A percentile compares a stretch with the other conserved stretches of the same genome.
Conservation (phyloP, 2,113 vertebrate genomes). For the Eretmochelys imbricata region DNA sequence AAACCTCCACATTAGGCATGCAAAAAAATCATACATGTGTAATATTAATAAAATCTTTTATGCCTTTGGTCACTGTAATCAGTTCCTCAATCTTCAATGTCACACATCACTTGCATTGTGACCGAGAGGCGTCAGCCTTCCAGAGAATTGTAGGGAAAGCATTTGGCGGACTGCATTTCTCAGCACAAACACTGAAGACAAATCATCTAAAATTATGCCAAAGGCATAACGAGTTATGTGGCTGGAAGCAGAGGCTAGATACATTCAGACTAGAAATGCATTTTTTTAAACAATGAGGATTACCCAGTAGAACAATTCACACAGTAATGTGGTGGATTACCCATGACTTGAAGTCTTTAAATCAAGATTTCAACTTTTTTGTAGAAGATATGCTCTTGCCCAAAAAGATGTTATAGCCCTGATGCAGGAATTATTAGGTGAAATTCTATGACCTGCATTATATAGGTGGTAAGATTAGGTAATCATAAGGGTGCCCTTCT, state of each 20-base stretch:
- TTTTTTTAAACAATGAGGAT: not conserved
- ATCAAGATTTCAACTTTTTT: not conserved
- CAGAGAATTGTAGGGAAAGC: not conserved
- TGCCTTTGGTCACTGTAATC: not conserved
- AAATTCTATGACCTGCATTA: not conserved
- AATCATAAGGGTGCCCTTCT: not conserved
- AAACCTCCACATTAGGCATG: not conserved
- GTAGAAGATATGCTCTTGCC: not conserved
- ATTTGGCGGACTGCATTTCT: not conserved
- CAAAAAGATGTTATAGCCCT: accelerated
- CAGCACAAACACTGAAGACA: not conserved
- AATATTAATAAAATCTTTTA: not conserved
- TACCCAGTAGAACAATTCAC: not conserved
- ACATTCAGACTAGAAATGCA: not conserved
- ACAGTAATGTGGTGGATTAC: not conserved
- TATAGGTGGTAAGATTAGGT: accelerated
- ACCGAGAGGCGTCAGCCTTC: not conserved
- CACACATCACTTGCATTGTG: not conserved
- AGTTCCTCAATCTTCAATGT: too few species aligned
- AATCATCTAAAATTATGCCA: not conserved
- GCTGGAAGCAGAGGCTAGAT: not conserved
- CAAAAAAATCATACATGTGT: accelerated
- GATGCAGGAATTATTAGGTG: not conserved
- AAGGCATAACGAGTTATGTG: not conserved
- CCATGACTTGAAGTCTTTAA: not conserved